Evolutionary conservation across 2,888 invertebrate species (phyloP), one percentile per base, ranked within the genome.

Genomic region (Alloplasta piceator): DNA sequence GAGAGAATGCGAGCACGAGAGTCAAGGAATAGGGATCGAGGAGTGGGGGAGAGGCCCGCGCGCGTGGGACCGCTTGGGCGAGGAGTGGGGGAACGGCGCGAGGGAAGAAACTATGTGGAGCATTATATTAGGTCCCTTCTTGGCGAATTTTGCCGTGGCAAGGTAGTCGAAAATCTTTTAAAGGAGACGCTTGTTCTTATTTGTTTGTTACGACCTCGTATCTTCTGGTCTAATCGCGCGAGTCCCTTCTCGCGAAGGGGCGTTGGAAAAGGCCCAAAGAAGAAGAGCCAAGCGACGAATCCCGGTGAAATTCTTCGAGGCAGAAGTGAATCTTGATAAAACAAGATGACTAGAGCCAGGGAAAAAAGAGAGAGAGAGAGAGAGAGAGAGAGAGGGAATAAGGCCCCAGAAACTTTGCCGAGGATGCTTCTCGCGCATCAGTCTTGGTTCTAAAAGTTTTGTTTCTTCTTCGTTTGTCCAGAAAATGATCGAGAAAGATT

Each of bases 181-280:
- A n/a, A n/a, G n/a, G n/a, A n/a, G 81, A 75, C 78, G 77, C 72
- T 86, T 85, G 85, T 83, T 90, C 89, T 88, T 89, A 86, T 90
- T 91, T 88, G 89, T 90, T 90, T 88, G 88, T 88, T 90, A 89
- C 88, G 85, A 85, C 77, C 86, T 63, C 87, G 85, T 90, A 91
- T 91, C 91, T 90, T 76, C 84, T 76, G 83, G 82, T 82, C 90
- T 90, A 90, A 91, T 91, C 91, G 90, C 81, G 80, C 41, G 78
- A 58, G 79, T 74, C 74, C 74, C 85, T 87, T 4, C n/a, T 10
- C 52, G n/a, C 52, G 16, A 67, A 88, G 48, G 78, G 70, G 74
- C 81, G 81, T 78, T 81, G 68, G 78, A 70, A 78, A 66, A 87
- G n/a, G n/a, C n/a, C n/a, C n/a, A n/a, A 55, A 36, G 16, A 56